These are phyloP conservation scores for Zoanthus gigantus DNA, from an alignment of 92 coral and sea anemone species.

Conservation along the genomic window DNA sequence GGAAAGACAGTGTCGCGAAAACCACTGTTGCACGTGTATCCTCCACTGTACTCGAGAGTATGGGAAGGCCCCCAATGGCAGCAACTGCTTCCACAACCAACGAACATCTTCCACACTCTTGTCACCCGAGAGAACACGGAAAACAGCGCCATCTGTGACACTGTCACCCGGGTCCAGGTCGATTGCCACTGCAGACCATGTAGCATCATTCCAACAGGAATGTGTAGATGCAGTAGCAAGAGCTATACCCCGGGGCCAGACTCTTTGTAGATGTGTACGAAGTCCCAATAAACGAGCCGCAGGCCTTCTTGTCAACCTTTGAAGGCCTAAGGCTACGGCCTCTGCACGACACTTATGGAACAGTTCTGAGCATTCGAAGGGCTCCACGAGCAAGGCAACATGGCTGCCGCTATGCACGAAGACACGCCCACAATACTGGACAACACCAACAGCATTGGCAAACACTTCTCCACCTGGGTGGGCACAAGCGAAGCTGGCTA, in stretches of 20 bases:
- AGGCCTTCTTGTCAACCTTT: constrained; percentile 30
- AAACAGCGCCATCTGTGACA: constrained; percentile 32
- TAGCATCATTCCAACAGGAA: neutral
- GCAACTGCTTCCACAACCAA: neutral
- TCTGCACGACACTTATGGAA: no score
- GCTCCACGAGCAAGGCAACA: no score
- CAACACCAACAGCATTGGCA: no score
- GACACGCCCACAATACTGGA: no score
- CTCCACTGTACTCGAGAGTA: constrained; percentile 11
- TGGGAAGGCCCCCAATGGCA: constrained; percentile 20
- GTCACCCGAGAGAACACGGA: neutral
- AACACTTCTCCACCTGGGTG: no score
- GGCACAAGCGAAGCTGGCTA: no score
- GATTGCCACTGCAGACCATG: neutral
- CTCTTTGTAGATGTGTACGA: neutral
- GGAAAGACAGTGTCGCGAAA: constrained; percentile 37
- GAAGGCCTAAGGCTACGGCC: neutral
- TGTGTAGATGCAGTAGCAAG: neutral
- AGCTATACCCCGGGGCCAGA: neutral
- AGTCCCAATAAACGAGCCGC: constrained; percentile 11
- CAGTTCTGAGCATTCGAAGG: no score
- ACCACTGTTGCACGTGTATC: constrained; percentile 12
- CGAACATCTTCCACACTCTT: constrained; percentile 45
- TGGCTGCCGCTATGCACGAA: no score
- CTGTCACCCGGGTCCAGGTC: constrained; percentile 8